Evolutionary conservation across 2,113 vertebrate genomes (phyloP).

Genomic region (Pseudonaja textilis): DNA sequence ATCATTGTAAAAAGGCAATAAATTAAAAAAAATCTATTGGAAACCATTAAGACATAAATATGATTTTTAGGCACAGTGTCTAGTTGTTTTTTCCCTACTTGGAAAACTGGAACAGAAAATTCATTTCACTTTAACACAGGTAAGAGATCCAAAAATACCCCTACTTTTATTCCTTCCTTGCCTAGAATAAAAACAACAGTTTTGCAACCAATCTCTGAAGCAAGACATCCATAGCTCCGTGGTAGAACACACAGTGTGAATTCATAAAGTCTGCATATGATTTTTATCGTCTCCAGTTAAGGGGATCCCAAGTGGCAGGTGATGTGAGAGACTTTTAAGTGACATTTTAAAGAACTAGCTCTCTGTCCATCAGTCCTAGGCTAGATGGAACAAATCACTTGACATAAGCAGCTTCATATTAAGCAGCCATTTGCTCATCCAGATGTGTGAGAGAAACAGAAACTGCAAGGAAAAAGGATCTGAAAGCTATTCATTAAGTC

Average conservation of each 20-base stretch:
- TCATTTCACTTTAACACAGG: slow-evolving; percentile 53
- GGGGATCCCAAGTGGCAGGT: not conserved
- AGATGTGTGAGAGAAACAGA: not conserved
- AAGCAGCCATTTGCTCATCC: not conserved
- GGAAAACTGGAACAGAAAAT: slow-evolving; percentile 46
- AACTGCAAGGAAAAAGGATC: not conserved
- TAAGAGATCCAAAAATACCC: slow-evolving; percentile 45
- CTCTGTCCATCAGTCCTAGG: not conserved
- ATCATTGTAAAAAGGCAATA: slow-evolving; percentile 82
- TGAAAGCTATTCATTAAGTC: slow-evolving; percentile 16
- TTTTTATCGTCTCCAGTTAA: not conserved
- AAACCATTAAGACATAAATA: slow-evolving; percentile 72
- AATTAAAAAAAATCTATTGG: slow-evolving; percentile 78
- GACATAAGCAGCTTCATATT: not conserved
- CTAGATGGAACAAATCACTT: not conserved
- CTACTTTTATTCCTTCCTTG: slow-evolving; percentile 21
- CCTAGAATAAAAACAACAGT: slow-evolving; percentile 38
- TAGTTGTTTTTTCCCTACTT: slow-evolving; percentile 38
- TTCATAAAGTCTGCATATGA: not conserved
- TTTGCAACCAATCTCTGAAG: not conserved
- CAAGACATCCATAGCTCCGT: not conserved
- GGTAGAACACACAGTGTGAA: not conserved
- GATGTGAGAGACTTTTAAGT: not conserved
- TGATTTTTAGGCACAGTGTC: slow-evolving; percentile 61
- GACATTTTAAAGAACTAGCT: not conserved